These are phyloP conservation scores for Polyploca ridens DNA, from an alignment of 2,888 invertebrate species.

Conservation along the genomic window DNA sequence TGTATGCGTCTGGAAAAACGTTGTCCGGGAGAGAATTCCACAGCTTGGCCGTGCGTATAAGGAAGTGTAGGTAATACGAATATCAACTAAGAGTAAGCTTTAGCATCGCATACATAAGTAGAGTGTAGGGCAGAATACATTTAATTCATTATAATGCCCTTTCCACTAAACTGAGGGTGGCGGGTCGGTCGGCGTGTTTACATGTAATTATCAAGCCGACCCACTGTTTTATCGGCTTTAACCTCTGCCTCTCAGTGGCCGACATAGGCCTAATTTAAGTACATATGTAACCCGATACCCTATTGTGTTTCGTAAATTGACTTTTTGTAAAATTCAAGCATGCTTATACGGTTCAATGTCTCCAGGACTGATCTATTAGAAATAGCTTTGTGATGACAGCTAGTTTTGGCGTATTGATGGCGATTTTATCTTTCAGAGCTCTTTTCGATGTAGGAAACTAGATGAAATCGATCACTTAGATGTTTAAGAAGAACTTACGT, in stretches of 20 bases:
- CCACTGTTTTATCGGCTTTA: constrained; percentile 57
- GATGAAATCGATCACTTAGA: no score
- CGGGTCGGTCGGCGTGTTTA: constrained; percentile 51
- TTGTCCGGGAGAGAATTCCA: no score
- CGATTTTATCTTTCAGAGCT: no score
- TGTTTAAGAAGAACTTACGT: no score
- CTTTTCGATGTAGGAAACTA: no score
- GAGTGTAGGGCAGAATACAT: constrained; percentile 9
- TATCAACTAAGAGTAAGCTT: neutral
- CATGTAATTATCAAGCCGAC: constrained; percentile 65
- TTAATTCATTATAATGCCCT: constrained; percentile 21
- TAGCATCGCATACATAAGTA: neutral
- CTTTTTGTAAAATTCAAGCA: constrained; percentile 25
- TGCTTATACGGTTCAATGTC: no score
- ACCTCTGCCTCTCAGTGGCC: constrained; percentile 46
- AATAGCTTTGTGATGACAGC: neutral
- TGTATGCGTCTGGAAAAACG: no score
- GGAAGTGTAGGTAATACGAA: neutral
- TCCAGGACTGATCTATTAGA: neutral
- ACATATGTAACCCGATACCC: constrained; percentile 49
- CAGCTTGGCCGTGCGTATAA: no score
- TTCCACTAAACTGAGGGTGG: constrained; percentile 31
- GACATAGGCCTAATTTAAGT: constrained; percentile 60
- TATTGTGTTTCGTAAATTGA: constrained; percentile 43
- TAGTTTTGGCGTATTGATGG: neutral